Base-by-base conservation (phyloP, 2,888 invertebrate species). In the Invenusta paracnida region DNA sequence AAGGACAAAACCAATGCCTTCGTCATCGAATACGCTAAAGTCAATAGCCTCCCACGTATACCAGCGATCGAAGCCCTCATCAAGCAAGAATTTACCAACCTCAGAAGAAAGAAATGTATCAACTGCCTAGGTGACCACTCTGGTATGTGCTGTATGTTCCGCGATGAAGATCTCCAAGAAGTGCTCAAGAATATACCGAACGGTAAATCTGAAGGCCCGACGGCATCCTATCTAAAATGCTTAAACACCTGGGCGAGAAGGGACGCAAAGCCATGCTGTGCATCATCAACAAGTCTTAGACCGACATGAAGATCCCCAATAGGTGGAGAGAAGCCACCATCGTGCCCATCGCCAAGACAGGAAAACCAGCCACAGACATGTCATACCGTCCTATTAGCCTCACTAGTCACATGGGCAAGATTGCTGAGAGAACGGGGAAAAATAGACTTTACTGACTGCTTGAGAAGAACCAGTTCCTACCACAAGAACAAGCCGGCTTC, bases 161-260 rank as follows among this genome's bases (percentile, higher is more conserved):
- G 11, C 73, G 25, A 13, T 2, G 25, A 73, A n/a, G 73, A 73
- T 5, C 27, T 73, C 73, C 73, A 73, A 73, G 2, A 5, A n/a
- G 73, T 73, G 73, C 73, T 73, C 73, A n/a, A 5, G 73, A 73
- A 73, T 5, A 73, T 73, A 2, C 73, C 73, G 17, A 73, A 73
- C 2, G 17, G 73, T 25, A 73, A 73, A 73, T 5, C 73, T 23
- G 73, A 73, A 73, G 73, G 73, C 73, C 27, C 73, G 73, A 73
- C 27, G 17, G 25, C 2, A 73, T 73, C 25, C 73, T 23, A 5
- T n/a, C 73, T 25, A 23, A 73, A 23, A 5, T 73, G 73, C 73
- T 73, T 23, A 5, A 73, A 73, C 11, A 73, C 73, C 73, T 73
- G 27, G 73, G 73, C 73, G 17, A 5, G 25, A 73, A 73, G 11